Conservation (phyloP, 2,113 vertebrate genomes). For the Phylloscopus whistleri region DNA sequence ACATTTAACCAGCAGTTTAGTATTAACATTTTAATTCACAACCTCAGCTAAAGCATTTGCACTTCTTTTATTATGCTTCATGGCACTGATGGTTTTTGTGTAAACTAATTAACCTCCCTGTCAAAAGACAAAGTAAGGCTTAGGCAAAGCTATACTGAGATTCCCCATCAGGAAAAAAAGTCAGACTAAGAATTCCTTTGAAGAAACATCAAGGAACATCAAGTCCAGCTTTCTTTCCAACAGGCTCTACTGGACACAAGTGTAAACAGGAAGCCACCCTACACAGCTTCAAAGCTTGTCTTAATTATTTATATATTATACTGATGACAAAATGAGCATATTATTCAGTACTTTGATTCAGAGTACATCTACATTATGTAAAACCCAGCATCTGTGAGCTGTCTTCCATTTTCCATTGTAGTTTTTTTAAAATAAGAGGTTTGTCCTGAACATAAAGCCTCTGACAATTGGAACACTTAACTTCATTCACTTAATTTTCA, state of each 20-base stretch:
- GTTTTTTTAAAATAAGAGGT: background rate
- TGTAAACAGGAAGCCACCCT: background rate
- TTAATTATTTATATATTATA: background rate
- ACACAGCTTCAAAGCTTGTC: background rate
- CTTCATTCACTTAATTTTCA: background rate
- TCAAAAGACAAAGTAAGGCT: background rate
- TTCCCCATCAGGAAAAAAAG: background rate
- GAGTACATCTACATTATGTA: background rate
- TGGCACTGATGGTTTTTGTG: background rate
- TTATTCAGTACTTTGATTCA: background rate
- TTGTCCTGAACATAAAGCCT: background rate
- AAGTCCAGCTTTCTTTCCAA: background rate
- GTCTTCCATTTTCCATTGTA: background rate
- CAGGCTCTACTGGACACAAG: background rate
- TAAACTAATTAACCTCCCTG: background rate
- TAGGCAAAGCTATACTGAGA: background rate
- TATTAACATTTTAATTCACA: background rate
- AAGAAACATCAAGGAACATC: background rate
- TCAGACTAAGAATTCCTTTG: background rate
- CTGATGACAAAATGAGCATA: background rate
- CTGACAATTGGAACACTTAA: background rate
- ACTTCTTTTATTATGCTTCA: background rate
- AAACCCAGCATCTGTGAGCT: background rate
- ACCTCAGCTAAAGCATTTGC: background rate
- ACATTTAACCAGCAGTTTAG: background rate